Evolutionary conservation across 2,113 vertebrate genomes (phyloP), one percentile per base, ranked within the genome.

Genomic region (Gallinago paraguaiae): DNA sequence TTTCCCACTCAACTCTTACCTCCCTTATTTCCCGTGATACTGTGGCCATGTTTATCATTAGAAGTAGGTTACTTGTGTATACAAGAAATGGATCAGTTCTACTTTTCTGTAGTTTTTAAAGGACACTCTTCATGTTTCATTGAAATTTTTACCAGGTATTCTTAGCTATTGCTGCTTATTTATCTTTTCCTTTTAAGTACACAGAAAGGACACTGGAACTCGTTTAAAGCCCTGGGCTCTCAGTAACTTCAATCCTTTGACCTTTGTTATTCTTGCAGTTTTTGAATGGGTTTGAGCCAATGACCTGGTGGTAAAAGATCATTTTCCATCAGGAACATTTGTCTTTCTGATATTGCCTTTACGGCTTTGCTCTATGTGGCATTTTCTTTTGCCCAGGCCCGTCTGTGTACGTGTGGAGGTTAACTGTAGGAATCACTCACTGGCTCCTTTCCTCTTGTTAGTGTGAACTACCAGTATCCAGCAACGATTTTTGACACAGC

Each of bases 351-450:
- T 51, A 33, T 43, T 48, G 23, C 30, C 63, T 90, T 77, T 59
- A 65, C 4, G 1, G 78, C 82, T 77, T 78, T 75, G 85, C 46
- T 79, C 50, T 63, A 23, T 0, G 0, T 20, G 84, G 59, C 63
- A 41, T 76, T 91, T 95, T 59, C 94, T 82, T 65, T 53, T 22
- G 61, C 77, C 87, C 67, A 41, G 71, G 17, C 59, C 88, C 27
- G 11, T 67, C 41, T 59, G 10, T 59, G 63, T 37, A 18, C n/a
- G 37, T 65, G 71, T 48, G 92, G 63, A 90, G 88, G 87, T 93
- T 83, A 90, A 93, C 90, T 56, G 30, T 11, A 63, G 90, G 85
- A 94, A 94, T 90, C 79, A 30, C 85, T 90, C 69, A 10, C 63
- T 25, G 28, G 9, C 78, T 70, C 33, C 78, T 90, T 50, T n/a